These are phyloP conservation scores for Sorex fumeus DNA, from an alignment of 2,113 vertebrate species.

Conservation along the genomic window DNA sequence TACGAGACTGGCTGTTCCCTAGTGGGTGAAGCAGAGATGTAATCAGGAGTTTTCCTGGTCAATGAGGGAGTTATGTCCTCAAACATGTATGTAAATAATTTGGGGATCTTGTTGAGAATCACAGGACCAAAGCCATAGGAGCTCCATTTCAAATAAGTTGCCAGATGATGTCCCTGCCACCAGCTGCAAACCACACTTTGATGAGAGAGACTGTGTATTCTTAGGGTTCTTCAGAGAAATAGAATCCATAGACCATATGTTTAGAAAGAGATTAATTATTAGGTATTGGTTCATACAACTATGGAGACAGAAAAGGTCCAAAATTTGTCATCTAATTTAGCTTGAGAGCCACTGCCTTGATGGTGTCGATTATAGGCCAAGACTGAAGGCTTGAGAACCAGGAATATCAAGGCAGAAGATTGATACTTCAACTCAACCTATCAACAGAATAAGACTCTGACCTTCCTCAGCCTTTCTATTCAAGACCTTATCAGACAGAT, in stretches of 20 bases:
- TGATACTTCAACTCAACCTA: not conserved
- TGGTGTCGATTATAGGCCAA: not conserved
- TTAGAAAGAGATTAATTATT: not conserved
- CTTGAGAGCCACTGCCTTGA: not conserved
- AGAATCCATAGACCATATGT: not conserved
- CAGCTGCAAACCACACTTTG: not conserved
- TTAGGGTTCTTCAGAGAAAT: not conserved
- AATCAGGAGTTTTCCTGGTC: slow-evolving; percentile 9
- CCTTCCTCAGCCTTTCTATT: not conserved
- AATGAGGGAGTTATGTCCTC: not conserved
- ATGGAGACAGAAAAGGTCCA: not conserved
- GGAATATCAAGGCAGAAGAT: not conserved
- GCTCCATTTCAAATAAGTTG: not conserved
- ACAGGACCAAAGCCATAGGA: not conserved
- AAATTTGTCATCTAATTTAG: not conserved
- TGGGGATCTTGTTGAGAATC: slow-evolving; percentile 5
- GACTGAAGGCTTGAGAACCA: not conserved
- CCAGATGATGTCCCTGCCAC: not conserved
- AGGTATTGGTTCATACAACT: not conserved
- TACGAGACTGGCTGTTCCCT: not conserved
- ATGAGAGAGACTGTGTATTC: not conserved
- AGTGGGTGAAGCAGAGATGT: not conserved
- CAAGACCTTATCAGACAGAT: not conserved
- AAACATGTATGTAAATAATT: not conserved
- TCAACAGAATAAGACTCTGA: not conserved